Conservation (phyloP, 2,797 vertebrate genomes). For the Cynodonichthys magdalenae region DNA sequence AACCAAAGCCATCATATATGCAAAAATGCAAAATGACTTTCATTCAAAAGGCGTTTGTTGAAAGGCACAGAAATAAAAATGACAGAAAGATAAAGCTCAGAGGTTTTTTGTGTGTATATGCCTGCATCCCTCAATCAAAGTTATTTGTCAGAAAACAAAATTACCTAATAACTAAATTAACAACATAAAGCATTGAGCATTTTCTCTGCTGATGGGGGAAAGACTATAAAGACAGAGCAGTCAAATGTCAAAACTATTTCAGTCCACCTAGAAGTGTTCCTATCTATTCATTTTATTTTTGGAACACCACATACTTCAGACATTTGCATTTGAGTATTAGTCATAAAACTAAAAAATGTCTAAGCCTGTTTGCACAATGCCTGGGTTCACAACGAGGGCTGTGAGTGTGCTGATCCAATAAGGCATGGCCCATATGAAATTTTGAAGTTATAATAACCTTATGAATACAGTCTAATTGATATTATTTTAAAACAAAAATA, state of each 20-base stretch:
- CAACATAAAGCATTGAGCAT: background rate
- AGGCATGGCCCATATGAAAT: too few relatives aligned
- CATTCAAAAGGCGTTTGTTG: constrained; percentile 14
- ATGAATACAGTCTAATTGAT: too few relatives aligned
- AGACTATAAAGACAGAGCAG: background rate
- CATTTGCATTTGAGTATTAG: background rate
- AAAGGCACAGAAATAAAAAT: background rate
- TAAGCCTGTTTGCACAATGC: background rate
- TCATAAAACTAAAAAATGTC: background rate
- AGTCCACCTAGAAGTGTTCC: background rate
- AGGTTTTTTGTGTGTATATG: background rate
- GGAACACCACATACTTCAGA: background rate
- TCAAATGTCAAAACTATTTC: background rate
- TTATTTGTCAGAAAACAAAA: background rate
- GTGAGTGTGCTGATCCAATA: too few relatives aligned
- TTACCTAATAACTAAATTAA: background rate
- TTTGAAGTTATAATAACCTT: too few relatives aligned
- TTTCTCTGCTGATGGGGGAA: background rate
- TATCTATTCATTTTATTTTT: background rate
- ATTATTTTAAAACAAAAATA: too few relatives aligned
- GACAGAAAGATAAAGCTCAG: too few relatives aligned
- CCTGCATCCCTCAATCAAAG: background rate
- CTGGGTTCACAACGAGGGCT: background rate
- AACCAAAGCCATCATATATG: constrained; percentile 11
- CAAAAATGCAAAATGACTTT: constrained; percentile 20